A percentile compares a stretch with the other conserved stretches of the same genome.
phyloP scores from a whole-genome alignment of 1,140 invertebrate species.

The Eupristina koningsbergeri region DNA sequence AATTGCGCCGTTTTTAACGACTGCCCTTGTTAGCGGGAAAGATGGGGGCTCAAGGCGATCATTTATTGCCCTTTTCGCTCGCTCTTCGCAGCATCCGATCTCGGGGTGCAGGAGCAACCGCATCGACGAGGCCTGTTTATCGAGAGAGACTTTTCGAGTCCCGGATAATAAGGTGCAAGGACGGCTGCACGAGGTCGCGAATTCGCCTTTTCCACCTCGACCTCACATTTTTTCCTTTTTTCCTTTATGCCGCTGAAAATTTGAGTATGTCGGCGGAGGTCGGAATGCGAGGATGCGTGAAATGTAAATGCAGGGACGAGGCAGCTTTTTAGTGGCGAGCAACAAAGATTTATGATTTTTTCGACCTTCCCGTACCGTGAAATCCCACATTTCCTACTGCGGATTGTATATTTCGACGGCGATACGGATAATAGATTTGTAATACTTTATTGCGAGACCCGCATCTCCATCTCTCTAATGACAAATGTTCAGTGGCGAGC shows the following conservation, averaged over 20 bases:
- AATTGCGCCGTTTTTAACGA: not conserved
- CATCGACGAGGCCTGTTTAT: constrained; percentile 10
- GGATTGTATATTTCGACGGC: not conserved
- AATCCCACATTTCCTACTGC: not conserved
- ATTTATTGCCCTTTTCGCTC: not conserved
- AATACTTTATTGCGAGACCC: not conserved
- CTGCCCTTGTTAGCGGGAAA: not conserved
- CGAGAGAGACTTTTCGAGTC: constrained; percentile 22
- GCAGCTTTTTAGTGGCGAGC: not conserved
- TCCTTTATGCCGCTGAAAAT: not conserved
- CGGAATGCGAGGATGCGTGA: not conserved
- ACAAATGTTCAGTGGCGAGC: not conserved
- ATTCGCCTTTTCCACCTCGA: not conserved
- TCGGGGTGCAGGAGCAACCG: not conserved
- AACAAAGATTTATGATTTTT: not conserved
- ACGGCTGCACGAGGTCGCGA: not conserved
- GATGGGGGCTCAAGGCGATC: not conserved
- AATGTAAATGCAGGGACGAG: not conserved
- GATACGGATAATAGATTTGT: constrained; percentile 5
- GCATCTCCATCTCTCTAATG: not conserved
- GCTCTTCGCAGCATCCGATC: not conserved
- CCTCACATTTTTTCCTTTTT: not conserved
- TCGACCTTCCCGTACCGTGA: not conserved
- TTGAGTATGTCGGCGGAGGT: not conserved
- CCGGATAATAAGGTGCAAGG: not conserved